Conservation (phyloP, 23 tunicate species). For the Ciona savignyi region DNA sequence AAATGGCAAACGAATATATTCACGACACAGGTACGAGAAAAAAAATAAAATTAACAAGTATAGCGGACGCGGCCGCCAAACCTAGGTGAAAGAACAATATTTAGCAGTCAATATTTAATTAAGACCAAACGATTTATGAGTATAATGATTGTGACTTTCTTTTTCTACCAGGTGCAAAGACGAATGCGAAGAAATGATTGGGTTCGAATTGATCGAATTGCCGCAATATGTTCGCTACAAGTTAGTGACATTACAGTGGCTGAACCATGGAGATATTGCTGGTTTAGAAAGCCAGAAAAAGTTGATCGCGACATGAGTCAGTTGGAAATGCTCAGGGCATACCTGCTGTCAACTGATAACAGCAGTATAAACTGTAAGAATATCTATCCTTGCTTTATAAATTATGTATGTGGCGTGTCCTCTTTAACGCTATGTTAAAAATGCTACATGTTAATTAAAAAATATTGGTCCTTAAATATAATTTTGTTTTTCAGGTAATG, state of each 20-base stretch:
- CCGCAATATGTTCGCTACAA: constrained; percentile 64
- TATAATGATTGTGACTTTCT: no score
- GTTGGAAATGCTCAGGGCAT: constrained; percentile 46
- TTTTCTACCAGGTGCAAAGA: constrained; percentile 21
- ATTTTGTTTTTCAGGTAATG: constrained; percentile 39
- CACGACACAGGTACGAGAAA: no score
- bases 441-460: no score
- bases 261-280: constrained; percentile 59
- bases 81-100: no score
- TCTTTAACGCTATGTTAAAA: neutral
- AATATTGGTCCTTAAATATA: no score
- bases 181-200: constrained; percentile 6
- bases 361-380: constrained; percentile 35
- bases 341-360: constrained; percentile 16
- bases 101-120: no score
- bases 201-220: constrained; percentile 23
- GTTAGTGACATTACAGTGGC: constrained; percentile 34
- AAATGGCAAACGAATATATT: no score
- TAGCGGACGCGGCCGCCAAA: no score
- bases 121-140: no score
- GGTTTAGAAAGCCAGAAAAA: neutral
- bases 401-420: neutral
- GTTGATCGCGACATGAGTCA: constrained; percentile 3
- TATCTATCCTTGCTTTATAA: neutral
- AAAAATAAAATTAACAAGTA: no score